Base-by-base conservation (phyloP, 2,113 vertebrate species). In the Sialia sialis region DNA sequence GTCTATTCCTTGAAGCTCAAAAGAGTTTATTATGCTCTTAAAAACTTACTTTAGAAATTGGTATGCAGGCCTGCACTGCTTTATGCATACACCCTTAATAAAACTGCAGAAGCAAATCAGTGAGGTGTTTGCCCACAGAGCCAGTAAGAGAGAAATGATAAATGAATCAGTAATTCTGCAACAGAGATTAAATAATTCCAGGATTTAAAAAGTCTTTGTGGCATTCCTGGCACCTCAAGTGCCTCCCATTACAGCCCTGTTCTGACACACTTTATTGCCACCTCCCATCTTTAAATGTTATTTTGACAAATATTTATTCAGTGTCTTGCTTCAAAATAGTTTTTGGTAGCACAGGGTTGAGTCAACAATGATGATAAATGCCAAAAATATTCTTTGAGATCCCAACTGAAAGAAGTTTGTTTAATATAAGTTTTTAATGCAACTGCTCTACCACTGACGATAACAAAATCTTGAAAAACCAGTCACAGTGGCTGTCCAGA, bases 91-190 rank as follows among this genome's bases (percentile, higher is more conserved):
- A 43, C 43, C 41, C 84, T 70, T 72, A 78, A 92, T 74, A 60
- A 83, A 75, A 44, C 10, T 76, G 39, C 51, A 58, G 19, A 62
- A 58, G 43, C 30, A 75, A 59, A 41, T 70, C 51, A 69, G 30
- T 34, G 26, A 76, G 41, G 18, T 49, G 21, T 68, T 94, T 80
- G 70, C 36, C 62, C 81, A 58, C 38, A 49, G 22, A 94, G 36
- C 59, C 68, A 64, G 58, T 39, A 80, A 90, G 59, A 85, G 77
- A 91, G 32, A 89, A 95, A 94, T 85, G 52, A 73, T 67, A 93
- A 92, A 93, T 51, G 7, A 85, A 72, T 95, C 38, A 49, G 38
- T 95, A 95, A 93, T 96, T 62, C 60, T 89, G 49, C 76, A 87
- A 83, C 6, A 74, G 34, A 93, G n/a, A 70, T 93, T 3, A 95